Evolutionary conservation across 1,140 invertebrate genomes (phyloP).

Genomic region (Geopemphigus sp.): DNA sequence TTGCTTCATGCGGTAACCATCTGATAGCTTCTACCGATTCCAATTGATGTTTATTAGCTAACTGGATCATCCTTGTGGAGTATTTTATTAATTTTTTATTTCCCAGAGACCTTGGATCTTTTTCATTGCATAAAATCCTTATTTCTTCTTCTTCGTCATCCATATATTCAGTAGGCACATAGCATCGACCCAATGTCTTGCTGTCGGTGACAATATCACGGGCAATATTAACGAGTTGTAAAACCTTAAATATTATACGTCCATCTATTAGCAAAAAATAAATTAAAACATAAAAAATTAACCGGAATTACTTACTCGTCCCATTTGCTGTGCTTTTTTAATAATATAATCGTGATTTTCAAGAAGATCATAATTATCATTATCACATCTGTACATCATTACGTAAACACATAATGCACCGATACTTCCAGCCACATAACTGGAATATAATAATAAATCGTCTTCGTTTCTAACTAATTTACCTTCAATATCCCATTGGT

Average conservation of each 20-base stretch:
- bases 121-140: constrained; percentile 13
- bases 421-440: constrained; percentile 32
- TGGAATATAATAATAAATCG: constrained; percentile 15
- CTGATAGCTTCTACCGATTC: not conserved
- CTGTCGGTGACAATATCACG: constrained; percentile 14
- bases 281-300: not conserved
- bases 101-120: constrained; percentile 27
- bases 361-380: not conserved
- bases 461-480: not conserved
- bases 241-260: not conserved
- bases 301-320: constrained; percentile 7
- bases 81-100: constrained; percentile 34
- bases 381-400: constrained; percentile 17
- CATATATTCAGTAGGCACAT: constrained; percentile 29
- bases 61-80: constrained; percentile 2
- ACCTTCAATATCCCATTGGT: constrained; percentile 22
- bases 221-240: constrained; percentile 22
- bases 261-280: not conserved
- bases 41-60: not conserved
- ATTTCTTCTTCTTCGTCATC: constrained; percentile 35
- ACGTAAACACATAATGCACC: constrained; percentile 4
- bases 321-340: constrained; percentile 13
- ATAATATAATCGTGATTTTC: not conserved
- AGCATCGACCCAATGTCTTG: constrained; percentile 23
- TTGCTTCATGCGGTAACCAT: constrained; percentile 12